Conservation (phyloP, 2,888 invertebrate genomes). For the Tryphoninae sp. region DNA sequence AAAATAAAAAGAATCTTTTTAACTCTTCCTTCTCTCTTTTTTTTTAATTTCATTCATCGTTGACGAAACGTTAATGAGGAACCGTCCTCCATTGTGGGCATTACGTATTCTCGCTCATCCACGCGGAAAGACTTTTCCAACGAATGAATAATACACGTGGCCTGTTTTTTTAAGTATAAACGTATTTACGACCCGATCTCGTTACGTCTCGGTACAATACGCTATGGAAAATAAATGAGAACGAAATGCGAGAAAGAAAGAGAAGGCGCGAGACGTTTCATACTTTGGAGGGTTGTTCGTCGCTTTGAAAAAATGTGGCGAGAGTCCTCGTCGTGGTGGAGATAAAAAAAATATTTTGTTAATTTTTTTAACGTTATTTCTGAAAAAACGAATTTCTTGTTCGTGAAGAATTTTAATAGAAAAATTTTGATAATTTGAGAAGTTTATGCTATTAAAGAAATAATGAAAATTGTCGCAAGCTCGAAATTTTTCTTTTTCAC, state of each 20-base stretch:
- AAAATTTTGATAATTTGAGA: too few species aligned
- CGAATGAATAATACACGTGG: slow-evolving; percentile 37
- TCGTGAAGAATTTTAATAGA: too few species aligned
- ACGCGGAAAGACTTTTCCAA: slow-evolving; percentile 6
- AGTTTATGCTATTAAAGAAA: too few species aligned
- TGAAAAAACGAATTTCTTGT: too few species aligned
- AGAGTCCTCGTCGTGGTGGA: not conserved
- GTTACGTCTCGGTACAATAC: slow-evolving; percentile 47
- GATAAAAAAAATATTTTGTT: too few species aligned
- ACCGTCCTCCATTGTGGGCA: slow-evolving; percentile 28
- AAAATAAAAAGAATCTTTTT: not conserved
- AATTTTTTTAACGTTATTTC: too few species aligned
- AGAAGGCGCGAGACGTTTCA: not conserved
- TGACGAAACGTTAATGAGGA: slow-evolving; percentile 55
- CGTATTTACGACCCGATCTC: slow-evolving; percentile 48
- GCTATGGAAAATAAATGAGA: slow-evolving; percentile 35
- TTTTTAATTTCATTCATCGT: slow-evolving; percentile 15
- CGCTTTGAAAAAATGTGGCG: slow-evolving; percentile 14
- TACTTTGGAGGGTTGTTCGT: slow-evolving; percentile 8
- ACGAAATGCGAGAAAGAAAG: not conserved
- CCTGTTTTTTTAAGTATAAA: slow-evolving; percentile 36
- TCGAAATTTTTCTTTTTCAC: too few species aligned
- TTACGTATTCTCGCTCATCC: slow-evolving; percentile 19
- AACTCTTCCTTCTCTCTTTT: not conserved
- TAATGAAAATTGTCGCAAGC: too few species aligned